Conservation (phyloP, 2,113 vertebrate species). For the Cinclus mexicanus region DNA sequence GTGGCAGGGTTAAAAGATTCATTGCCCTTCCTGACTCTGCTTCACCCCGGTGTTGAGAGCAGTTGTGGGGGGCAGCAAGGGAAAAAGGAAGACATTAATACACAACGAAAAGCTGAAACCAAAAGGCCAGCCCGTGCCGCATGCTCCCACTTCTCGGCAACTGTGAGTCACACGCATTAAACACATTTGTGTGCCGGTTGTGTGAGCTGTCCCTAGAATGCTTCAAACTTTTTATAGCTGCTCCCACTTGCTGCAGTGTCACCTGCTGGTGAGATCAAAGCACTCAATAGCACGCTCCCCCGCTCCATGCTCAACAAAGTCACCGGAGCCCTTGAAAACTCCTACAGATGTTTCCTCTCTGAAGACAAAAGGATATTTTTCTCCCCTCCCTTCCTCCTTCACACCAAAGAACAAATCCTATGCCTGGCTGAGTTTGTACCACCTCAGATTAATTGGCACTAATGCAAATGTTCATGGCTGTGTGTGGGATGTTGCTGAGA, state of each 20-base stretch:
- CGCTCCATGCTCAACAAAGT: constrained; percentile 35
- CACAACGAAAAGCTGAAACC: background rate
- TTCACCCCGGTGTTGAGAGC: background rate
- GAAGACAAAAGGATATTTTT: constrained; percentile 45
- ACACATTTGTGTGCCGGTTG: background rate
- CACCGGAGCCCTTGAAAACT: constrained; percentile 40
- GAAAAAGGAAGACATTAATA: background rate
- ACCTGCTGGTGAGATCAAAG: constrained; percentile 61
- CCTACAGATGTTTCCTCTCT: constrained; percentile 47
- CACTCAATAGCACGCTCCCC: constrained; percentile 7
- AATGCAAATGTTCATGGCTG: constrained; percentile 33
- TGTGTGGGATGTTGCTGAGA: constrained; percentile 59
- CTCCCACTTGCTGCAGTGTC: constrained; percentile 68
- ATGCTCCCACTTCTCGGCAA: constrained; percentile 9
- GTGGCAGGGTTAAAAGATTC: background rate
- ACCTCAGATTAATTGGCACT: constrained; percentile 56
- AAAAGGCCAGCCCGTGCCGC: background rate
- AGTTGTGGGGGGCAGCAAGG: background rate
- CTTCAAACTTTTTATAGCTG: constrained; percentile 55
- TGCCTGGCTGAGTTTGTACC: constrained; percentile 39
- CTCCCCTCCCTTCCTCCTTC: constrained; percentile 40
- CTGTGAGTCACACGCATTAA: background rate
- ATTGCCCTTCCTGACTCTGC: background rate
- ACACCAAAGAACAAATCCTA: constrained; percentile 47
- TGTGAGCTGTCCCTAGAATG: constrained; percentile 9